These are phyloP conservation scores for Dendrocopos noguchii DNA, from an alignment of 2,113 vertebrate species.

Conservation along the genomic window DNA sequence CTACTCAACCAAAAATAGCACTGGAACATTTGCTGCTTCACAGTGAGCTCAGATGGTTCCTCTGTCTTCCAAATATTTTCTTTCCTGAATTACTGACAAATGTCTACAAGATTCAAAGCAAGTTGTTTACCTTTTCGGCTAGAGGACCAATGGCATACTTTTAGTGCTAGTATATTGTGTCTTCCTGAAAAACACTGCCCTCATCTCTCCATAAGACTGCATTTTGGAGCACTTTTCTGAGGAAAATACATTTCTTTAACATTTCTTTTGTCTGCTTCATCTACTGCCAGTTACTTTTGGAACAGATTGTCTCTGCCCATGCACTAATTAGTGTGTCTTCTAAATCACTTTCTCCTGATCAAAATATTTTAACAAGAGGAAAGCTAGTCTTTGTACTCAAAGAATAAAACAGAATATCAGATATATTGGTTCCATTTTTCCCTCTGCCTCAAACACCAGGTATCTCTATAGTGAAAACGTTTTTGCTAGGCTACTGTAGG, in stretches of 20 bases:
- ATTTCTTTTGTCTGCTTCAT: not conserved
- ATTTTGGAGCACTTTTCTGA: not conserved
- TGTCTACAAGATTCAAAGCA: not conserved
- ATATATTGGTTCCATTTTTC: not conserved
- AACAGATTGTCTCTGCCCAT: not conserved
- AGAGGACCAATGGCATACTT: not conserved
- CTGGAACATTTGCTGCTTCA: not conserved
- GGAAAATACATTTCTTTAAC: not conserved
- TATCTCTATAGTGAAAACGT: not conserved
- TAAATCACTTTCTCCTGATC: not conserved
- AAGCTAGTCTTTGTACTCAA: not conserved
- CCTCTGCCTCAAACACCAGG: not conserved
- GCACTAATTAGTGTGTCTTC: not conserved
- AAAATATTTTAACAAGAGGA: conserved; percentile 15
- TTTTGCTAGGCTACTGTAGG: not conserved
- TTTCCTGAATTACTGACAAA: conserved; percentile 28
- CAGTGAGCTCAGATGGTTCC: conserved; percentile 16
- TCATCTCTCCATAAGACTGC: not conserved
- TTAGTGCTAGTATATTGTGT: not conserved
- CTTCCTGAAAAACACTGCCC: not conserved
- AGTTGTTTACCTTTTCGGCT: not conserved
- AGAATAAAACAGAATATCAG: not conserved
- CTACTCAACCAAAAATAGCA: conserved; percentile 16
- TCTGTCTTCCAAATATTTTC: not conserved
- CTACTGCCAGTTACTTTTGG: not conserved